Evolutionary conservation across 2,797 vertebrate species (phyloP), one percentile per base, ranked within the genome.

Genomic region (Agapornis canus): DNA sequence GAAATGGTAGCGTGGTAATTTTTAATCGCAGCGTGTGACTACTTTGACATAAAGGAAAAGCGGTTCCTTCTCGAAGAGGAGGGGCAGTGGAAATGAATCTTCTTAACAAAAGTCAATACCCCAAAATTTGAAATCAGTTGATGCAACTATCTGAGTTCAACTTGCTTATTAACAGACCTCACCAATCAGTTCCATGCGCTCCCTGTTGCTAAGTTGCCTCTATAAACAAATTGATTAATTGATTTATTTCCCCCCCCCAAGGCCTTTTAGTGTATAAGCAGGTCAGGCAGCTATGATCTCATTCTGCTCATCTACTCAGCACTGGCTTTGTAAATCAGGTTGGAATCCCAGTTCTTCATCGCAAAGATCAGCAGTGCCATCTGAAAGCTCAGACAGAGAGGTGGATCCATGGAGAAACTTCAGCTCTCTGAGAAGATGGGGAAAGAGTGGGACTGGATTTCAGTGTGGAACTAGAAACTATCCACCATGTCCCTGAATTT

Each of bases 221-320:
- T 65, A 96, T 95, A 98, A 97, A 97, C 97, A 97, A 95, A 97
- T 95, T 96, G 97, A 98, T 98, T 97, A 96, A 97, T 98, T 94
- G 97, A 96, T 97, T 97, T 95, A 72, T 73, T 3, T 0, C 26
- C 75, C 81, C 72, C 61, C 61, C 47, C 49, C 45, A 84, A 96
- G 95, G 86, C 29, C 86, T 96, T 96, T 96, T 94, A 86, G 86
- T 90, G 85, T 94, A 88, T 94, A 94, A 97, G 90, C 95, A 90
- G 92, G 93, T 96, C 96, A 97, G 95, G 89, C 85, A 96, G 92
- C 91, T 95, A 96, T 69, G 86, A 97, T 97, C 97, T 98, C 96
- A 96, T 96, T 96, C 97, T 96, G 88, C 42, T 95, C 47, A 10
- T 94, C 66, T 95, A 15, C 64, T 97, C 66, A 29, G 88, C 7